A percentile compares a stretch with the other conserved stretches of the same genome.
These are phyloP conservation scores for Rambutsinella grinnellia DNA, from an alignment of 2,888 invertebrate genomes.

Conservation along the genomic window DNA sequence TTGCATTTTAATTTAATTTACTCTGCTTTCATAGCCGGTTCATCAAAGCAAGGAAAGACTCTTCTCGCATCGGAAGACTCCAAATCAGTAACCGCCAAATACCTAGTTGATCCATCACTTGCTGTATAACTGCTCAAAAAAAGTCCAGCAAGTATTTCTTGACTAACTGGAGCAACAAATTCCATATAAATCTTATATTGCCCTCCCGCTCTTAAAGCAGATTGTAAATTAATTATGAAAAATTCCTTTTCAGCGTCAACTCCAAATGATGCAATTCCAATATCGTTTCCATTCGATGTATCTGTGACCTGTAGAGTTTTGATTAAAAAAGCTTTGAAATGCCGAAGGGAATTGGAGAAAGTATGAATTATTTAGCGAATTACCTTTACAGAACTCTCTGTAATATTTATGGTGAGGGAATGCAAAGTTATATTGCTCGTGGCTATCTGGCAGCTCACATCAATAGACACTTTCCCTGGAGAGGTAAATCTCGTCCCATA, in stretches of 20 bases:
- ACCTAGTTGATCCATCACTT: conserved; percentile 18
- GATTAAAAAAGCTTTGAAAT: not conserved
- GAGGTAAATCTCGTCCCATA: conserved; percentile 49
- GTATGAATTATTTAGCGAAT: too few relatives aligned
- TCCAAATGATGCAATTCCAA: conserved; percentile 4
- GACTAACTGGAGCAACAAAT: conserved; percentile 43
- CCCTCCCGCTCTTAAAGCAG: conserved; percentile 17
- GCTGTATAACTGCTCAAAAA: conserved; percentile 49
- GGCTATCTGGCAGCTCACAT: conserved; percentile 2
- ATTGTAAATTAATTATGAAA: conserved; percentile 30
- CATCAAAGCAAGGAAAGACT: conserved; percentile 59
- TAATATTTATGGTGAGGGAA: conserved; percentile 33
- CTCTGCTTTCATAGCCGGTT: conserved; percentile 59
- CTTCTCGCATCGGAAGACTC: conserved; percentile 57
- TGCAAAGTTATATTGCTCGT: conserved; percentile 41
- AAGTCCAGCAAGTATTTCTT: conserved; percentile 40
- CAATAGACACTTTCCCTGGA: conserved; percentile 54
- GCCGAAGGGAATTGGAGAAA: not conserved
- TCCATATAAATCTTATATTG: conserved; percentile 50
- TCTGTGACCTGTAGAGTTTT: conserved; percentile 15
- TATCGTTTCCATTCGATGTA: not conserved
- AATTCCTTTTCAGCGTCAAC: conserved; percentile 28
- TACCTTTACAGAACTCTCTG: conserved; percentile 2
- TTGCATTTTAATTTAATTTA: not conserved
- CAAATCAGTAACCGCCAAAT: conserved; percentile 58